These are phyloP conservation scores for Callitettix versicolor DNA, from an alignment of 1,140 invertebrate species.

Conservation along the genomic window DNA sequence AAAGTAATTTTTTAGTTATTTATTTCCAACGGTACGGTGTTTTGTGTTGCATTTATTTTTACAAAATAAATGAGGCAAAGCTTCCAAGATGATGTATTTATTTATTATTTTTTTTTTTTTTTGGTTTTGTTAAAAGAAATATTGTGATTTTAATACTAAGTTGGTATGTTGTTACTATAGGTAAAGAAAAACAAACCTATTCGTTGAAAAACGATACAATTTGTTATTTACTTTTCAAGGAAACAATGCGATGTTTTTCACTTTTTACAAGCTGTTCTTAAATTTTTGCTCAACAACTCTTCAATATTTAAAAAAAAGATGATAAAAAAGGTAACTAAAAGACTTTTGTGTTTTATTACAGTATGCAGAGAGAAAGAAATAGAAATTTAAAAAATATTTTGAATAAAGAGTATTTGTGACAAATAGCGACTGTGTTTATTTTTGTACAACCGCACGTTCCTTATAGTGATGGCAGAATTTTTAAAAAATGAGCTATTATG, in stretches of 20 bases:
- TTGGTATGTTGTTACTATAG: constrained; percentile 9
- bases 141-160: constrained; percentile 11
- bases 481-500: too few relatives aligned
- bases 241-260: neutral
- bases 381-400: constrained; percentile 6
- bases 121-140: neutral
- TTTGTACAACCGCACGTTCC: too few relatives aligned
- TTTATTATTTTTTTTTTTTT: constrained; percentile 6
- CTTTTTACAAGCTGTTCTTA: neutral
- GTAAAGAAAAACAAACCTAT: neutral
- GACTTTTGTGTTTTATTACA: constrained; percentile 3
- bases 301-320: neutral
- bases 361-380: neutral
- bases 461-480: too few relatives aligned
- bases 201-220: neutral
- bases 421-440: too few relatives aligned
- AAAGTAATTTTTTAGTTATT: neutral
- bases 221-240: neutral
- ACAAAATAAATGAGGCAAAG: constrained; percentile 5
- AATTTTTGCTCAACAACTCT: neutral
- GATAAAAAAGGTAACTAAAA: neutral
- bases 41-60: constrained; percentile 4
- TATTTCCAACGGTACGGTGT: neutral
- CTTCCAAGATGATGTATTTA: constrained; percentile 1
- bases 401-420: constrained; percentile 10